These are phyloP conservation scores for Phocoena sinus DNA, from an alignment of 2,113 vertebrate genomes.

Conservation along the genomic window DNA sequence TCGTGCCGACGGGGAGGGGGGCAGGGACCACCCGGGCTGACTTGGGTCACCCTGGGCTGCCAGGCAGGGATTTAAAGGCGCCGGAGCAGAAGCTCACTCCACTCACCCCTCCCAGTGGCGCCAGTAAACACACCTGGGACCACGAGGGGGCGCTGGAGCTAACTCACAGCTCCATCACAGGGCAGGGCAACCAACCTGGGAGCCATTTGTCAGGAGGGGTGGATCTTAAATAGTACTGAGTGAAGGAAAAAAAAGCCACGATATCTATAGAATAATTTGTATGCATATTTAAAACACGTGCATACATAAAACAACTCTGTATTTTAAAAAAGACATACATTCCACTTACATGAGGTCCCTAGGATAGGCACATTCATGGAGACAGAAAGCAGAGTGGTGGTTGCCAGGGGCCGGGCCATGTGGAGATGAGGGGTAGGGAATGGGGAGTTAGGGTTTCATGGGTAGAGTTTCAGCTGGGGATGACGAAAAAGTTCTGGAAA, in stretches of 20 bases:
- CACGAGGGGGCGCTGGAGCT: not conserved
- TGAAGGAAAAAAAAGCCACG: not conserved
- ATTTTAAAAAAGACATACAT: not conserved
- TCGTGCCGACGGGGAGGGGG: not conserved
- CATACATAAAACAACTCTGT: not conserved
- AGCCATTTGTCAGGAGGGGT: no score
- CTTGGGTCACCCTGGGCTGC: not conserved
- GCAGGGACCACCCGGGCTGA: not conserved
- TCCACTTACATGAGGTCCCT: not conserved
- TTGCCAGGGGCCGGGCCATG: not conserved
- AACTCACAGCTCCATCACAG: not conserved
- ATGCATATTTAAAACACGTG: not conserved
- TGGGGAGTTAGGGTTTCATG: no score
- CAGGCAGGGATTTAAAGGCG: not conserved
- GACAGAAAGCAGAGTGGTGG: not conserved
- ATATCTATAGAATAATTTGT: not conserved
- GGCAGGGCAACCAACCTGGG: not conserved
- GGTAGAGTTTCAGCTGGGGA: not conserved
- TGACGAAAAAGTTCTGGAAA: no score
- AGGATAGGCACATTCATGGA: not conserved
- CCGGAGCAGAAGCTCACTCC: not conserved
- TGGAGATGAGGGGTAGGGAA: no score
- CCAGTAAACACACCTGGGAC: not conserved
- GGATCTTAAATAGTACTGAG: not conserved
- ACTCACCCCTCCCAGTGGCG: not conserved